phyloP scores from a whole-genome alignment of 1,140 invertebrate species.

The Lepidostoma basale region DNA sequence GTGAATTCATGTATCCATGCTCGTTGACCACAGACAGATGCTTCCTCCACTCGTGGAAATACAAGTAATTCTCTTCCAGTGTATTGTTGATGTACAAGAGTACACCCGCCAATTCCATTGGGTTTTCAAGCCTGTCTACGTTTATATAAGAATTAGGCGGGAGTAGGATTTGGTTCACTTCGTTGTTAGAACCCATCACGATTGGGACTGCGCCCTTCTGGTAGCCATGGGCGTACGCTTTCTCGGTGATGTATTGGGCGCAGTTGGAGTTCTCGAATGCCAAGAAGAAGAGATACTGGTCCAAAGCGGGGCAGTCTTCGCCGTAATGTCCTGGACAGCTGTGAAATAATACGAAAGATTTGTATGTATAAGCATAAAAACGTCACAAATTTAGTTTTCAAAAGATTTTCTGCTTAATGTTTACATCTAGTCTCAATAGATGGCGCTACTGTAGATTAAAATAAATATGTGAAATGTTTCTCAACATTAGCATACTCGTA shows the following conservation, averaged over 20 bases:
- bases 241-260: constrained; percentile 68
- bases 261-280: constrained; percentile 74
- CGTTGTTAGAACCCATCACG: constrained; percentile 63
- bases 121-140: constrained; percentile 69
- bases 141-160: constrained; percentile 71
- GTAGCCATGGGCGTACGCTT: constrained; percentile 66
- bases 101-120: constrained; percentile 66
- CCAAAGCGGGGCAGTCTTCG: constrained; percentile 58
- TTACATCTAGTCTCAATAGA: too few relatives aligned
- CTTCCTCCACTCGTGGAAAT: constrained; percentile 70
- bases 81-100: constrained; percentile 64
- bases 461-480: too few relatives aligned
- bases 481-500: too few relatives aligned
- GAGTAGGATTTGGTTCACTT: constrained; percentile 59
- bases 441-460: too few relatives aligned
- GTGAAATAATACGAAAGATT: too few relatives aligned
- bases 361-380: too few relatives aligned
- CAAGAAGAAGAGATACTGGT: constrained; percentile 70
- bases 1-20: constrained; percentile 67
- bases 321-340: constrained; percentile 63
- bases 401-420: too few relatives aligned
- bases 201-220: constrained; percentile 66
- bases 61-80: constrained; percentile 58
- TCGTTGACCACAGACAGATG: constrained; percentile 69
- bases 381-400: too few relatives aligned